phyloP scores from a whole-genome alignment of 2,113 vertebrate species.

The Arothron firmamentum region DNA sequence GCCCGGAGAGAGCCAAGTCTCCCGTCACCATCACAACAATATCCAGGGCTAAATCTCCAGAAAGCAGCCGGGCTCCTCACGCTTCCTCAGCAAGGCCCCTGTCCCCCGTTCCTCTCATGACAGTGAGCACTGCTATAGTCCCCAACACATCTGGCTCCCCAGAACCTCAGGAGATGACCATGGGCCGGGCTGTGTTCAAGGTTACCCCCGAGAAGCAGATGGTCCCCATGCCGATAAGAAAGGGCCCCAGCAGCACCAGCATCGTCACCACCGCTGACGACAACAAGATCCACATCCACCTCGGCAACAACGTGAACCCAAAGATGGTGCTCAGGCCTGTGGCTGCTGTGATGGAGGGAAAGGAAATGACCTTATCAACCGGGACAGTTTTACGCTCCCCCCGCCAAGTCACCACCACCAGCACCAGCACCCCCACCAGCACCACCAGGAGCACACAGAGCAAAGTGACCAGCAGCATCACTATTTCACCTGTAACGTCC shows the following conservation, averaged over 20 bases:
- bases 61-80: conserved; percentile 70
- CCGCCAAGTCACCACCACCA: conserved; percentile 77
- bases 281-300: conserved; percentile 96
- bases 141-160: conserved; percentile 76
- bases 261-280: conserved; percentile 91
- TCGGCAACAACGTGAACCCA: conserved; percentile 75
- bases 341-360: conserved; percentile 75
- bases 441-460: conserved; percentile 71
- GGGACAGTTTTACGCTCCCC: conserved; percentile 91
- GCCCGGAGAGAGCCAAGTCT: conserved; percentile 86
- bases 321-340: conserved; percentile 84
- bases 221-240: conserved; percentile 80
- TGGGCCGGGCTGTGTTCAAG: conserved; percentile 92
- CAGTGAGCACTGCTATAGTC: conserved; percentile 81
- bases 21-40: conserved; percentile 92
- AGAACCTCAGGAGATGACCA: conserved; percentile 85
- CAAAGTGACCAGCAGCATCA: conserved; percentile 94
- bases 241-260: conserved; percentile 83
- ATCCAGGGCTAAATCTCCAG: conserved; percentile 87
- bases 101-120: conserved; percentile 88
- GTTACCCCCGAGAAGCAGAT: conserved; percentile 95
- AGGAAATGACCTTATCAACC: conserved; percentile 80
- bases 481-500: conserved; percentile 86
- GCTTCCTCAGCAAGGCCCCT: conserved; percentile 72
- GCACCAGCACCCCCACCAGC: conserved; percentile 72